Evolutionary conservation across 2,113 vertebrate species (phyloP).

Genomic region (Microcebus griseorufus): DNA sequence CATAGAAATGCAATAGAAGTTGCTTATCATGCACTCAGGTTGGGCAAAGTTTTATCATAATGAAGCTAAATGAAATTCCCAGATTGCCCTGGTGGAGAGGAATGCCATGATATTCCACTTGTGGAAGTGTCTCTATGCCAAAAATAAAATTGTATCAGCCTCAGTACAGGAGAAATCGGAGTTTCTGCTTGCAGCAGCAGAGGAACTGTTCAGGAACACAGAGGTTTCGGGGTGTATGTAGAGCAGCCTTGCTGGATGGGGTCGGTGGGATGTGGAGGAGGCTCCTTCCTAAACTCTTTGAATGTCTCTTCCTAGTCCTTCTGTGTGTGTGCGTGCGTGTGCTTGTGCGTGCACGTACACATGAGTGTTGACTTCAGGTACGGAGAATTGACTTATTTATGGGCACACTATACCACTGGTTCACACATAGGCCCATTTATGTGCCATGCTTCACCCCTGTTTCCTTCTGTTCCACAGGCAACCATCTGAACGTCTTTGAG

Average conservation of each 20-base stretch:
- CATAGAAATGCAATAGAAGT: conserved; percentile 10
- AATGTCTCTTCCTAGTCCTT: not conserved
- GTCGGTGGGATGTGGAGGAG: not conserved
- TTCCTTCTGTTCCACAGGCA: not conserved
- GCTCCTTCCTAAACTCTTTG: not conserved
- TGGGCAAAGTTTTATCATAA: conserved; percentile 52
- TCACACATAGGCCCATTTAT: not conserved
- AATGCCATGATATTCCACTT: conserved; percentile 39
- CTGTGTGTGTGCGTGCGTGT: not conserved
- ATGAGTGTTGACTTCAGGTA: not conserved
- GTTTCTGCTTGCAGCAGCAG: not conserved
- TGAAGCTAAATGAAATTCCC: conserved; percentile 66
- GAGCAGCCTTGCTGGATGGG: not conserved
- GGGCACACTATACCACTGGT: not conserved
- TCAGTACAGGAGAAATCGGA: not conserved
- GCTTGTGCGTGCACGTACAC: too few species aligned
- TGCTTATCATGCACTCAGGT: conserved; percentile 25
- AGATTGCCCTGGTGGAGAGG: not conserved
- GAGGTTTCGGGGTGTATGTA: not conserved
- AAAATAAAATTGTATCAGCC: conserved; percentile 20
- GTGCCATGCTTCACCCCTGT: not conserved
- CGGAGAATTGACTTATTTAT: not conserved
- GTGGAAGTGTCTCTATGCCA: not conserved
- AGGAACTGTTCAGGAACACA: too few species aligned
- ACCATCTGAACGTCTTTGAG: not conserved